These are phyloP conservation scores for Drosophila putrida DNA, from an alignment of 2,888 invertebrate genomes.

Conservation along the genomic window DNA sequence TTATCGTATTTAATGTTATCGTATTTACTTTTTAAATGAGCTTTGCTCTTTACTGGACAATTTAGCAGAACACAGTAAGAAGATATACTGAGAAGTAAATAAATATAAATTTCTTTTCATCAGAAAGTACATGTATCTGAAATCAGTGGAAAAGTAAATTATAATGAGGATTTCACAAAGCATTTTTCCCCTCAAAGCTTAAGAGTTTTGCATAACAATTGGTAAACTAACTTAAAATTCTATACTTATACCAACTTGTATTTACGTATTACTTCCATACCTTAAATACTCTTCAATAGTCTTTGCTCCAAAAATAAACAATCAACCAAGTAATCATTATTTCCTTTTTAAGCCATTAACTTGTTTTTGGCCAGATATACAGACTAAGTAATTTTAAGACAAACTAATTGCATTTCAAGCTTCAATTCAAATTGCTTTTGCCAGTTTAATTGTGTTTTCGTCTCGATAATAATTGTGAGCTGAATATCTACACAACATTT, in stretches of 20 bases:
- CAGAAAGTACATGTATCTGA: not conserved
- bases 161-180: not conserved
- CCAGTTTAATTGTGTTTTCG: slow-evolving; percentile 39
- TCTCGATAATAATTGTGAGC: slow-evolving; percentile 14
- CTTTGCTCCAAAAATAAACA: not conserved
- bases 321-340: slow-evolving; percentile 8
- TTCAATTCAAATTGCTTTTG: slow-evolving; percentile 50
- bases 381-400: slow-evolving; percentile 29
- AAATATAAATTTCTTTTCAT: not conserved
- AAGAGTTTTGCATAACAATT: not conserved
- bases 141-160: not conserved
- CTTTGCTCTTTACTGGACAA: too few species aligned
- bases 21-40: not conserved
- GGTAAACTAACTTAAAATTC: not conserved
- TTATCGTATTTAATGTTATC: slow-evolving; percentile 8
- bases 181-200: not conserved
- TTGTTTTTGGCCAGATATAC: not conserved
- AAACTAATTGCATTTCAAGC: slow-evolving; percentile 51
- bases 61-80: not conserved
- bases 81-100: not conserved
- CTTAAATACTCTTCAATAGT: not conserved
- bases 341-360: slow-evolving; percentile 10
- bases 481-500: slow-evolving; percentile 40
- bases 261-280: not conserved
- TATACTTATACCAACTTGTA: not conserved